phyloP scores from a whole-genome alignment of 2,113 vertebrate genomes.

The Rhizomys pruinosus region DNA sequence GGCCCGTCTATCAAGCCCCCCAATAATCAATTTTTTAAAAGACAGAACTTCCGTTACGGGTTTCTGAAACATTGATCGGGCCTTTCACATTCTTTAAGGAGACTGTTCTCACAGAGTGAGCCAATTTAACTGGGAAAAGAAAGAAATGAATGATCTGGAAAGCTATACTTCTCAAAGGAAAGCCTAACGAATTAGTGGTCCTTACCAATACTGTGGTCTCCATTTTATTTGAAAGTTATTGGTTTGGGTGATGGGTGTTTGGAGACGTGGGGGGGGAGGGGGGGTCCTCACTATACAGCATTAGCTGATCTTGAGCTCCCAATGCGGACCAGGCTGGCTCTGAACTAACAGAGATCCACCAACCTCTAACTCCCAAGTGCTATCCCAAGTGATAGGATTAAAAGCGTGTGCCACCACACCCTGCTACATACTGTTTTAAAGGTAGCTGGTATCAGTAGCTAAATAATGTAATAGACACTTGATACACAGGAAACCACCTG shows the following conservation, averaged over 20 bases:
- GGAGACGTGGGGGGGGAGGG: too few relatives aligned
- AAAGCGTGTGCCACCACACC: too few relatives aligned
- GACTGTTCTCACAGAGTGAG: conserved; percentile 4
- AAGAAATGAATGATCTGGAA: conserved; percentile 55
- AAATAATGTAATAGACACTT: conserved; percentile 53
- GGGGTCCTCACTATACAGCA: background rate
- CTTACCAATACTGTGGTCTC: conserved; percentile 7
- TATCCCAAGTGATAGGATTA: too few relatives aligned
- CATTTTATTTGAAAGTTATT: background rate
- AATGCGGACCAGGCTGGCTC: too few relatives aligned
- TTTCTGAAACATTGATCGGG: conserved; percentile 30
- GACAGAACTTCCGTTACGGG: background rate
- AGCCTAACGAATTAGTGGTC: conserved; percentile 30
- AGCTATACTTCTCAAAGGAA: conserved; percentile 46
- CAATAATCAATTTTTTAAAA: background rate
- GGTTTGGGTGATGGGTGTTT: too few relatives aligned
- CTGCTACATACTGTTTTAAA: conserved; percentile 48
- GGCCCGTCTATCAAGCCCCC: too few relatives aligned
- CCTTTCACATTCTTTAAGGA: conserved; percentile 28
- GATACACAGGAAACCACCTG: conserved; percentile 63
- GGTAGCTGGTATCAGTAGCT: conserved; percentile 33
- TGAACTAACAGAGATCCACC: too few relatives aligned
- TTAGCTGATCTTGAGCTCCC: background rate
- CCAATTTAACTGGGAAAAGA: conserved; percentile 27
- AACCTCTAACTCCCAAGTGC: too few relatives aligned